Evolutionary conservation across 1,140 invertebrate species (phyloP).

Genomic region (Zaprionus africanus): DNA sequence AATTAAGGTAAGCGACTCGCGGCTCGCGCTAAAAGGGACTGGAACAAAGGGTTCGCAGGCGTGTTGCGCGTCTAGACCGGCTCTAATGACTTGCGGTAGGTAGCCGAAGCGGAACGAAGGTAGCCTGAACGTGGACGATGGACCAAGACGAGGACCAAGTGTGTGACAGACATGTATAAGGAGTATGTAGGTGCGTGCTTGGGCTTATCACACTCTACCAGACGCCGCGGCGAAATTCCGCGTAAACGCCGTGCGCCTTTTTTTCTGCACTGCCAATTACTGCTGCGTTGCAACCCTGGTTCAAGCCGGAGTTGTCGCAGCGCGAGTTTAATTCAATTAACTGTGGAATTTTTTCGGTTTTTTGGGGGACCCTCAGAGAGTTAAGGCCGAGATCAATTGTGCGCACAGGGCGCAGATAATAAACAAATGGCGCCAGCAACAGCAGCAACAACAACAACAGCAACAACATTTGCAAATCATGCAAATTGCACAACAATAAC

Average conservation of each 20-base stretch:
- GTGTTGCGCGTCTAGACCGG: conserved; percentile 64
- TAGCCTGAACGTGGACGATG: conserved; percentile 6
- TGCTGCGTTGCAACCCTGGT: conserved; percentile 18
- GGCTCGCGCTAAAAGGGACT: conserved; percentile 49
- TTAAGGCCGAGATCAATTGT: conserved; percentile 66
- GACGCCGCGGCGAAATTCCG: conserved; percentile 58
- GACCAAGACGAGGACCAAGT: not conserved
- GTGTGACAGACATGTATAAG: conserved; percentile 6
- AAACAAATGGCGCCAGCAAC: conserved; percentile 71
- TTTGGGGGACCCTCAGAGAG: conserved; percentile 38
- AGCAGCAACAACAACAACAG: conserved; percentile 10
- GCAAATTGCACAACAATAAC: conserved; percentile 66
- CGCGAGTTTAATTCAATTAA: conserved; percentile 73
- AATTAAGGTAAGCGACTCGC: conserved; percentile 45
- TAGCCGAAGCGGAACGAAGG: conserved; percentile 37
- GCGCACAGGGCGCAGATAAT: conserved; percentile 38
- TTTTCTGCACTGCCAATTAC: conserved; percentile 62
- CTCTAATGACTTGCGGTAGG: conserved; percentile 74
- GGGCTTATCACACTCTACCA: conserved; percentile 65
- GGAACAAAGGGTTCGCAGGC: conserved; percentile 71
- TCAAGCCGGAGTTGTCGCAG: conserved; percentile 38
- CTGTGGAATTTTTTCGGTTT: conserved; percentile 56
- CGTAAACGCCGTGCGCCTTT: conserved; percentile 52
- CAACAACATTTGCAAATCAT: conserved; percentile 65
- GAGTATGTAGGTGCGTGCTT: conserved; percentile 32